Base-by-base conservation (phyloP, 2,113 vertebrate genomes). In the Trichomycterus rosablanca region DNA sequence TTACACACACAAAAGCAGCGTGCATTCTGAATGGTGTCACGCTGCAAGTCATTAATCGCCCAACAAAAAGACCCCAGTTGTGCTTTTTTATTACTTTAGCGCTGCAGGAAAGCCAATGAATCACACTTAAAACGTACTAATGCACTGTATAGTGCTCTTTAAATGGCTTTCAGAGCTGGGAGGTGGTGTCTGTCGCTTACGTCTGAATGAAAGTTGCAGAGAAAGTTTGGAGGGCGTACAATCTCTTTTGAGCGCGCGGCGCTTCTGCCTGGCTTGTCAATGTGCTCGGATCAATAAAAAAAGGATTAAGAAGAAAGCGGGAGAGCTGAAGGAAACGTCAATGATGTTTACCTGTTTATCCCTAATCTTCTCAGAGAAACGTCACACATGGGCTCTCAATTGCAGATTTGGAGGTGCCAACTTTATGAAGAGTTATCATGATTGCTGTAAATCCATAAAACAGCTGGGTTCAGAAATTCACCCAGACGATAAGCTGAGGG, bases 271-370 rank as follows among this genome's bases (percentile, higher is more conserved):
- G 46, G 46, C 40, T 32, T 35, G 28, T 56, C 66, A 56, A 58
- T 58, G 58, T 24, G 5, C 9, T 32, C 15, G 49, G 66, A 68
- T 72, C 73, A 58, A 72, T 75, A 48, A 12, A 30, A 46, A 52
- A 62, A 51, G 63, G 63, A 75, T 75, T 72, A 67, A 72, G 69
- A 57, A 56, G 69, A 54, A 50, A 46, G 58, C 73, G 37, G 48
- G 53, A 61, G 19, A 55, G 63, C 59, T 44, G 62, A 66, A 63
- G 52, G 48, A 69, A 62, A 72, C 69, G 44, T 68, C 58, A 53
- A 64, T 68, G 62, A 42, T 66, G 68, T 58, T 44, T 68, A 75
- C 59, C 48, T 72, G 54, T 54, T 62, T 42, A 71, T 37, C 19
- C 40, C 37, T 24, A 39, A 53, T 26, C 34, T 35, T n/a, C n/a